A percentile compares a stretch with the other conserved stretches of the same genome.
phyloP scores from a whole-genome alignment of 2,113 vertebrate genomes.

The Oceanodroma tethys region DNA sequence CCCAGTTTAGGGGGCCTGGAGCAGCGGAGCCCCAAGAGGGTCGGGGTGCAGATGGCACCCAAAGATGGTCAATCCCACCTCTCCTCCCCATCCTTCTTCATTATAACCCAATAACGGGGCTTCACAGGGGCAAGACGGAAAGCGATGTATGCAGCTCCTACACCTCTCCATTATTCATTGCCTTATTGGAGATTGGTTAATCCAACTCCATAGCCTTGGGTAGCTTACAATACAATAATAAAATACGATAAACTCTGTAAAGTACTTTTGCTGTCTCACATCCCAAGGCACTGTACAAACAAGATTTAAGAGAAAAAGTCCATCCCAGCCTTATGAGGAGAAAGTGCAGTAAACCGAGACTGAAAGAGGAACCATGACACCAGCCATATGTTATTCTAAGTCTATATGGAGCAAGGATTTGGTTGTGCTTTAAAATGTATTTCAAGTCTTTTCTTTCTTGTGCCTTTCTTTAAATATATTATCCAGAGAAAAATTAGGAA shows the following conservation, averaged over 20 bases:
- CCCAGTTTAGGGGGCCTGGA: fast-evolving
- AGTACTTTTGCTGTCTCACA: background rate
- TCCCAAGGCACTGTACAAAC: background rate
- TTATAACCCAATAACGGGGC: fast-evolving
- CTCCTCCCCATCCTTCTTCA: fast-evolving
- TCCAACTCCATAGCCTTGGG: background rate
- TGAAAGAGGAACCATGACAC: background rate
- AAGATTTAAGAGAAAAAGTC: constrained; percentile 14
- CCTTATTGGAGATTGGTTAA: background rate
- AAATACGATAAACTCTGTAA: constrained; percentile 12
- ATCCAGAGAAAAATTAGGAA: background rate
- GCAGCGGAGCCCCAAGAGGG: background rate
- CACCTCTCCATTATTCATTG: background rate
- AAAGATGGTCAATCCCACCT: background rate
- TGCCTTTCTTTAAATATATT: background rate
- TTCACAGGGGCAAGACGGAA: fast-evolving
- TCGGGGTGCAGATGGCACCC: background rate
- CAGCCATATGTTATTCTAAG: background rate
- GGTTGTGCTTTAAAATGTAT: background rate
- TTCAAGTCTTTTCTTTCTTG: fast-evolving
- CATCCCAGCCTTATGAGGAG: background rate
- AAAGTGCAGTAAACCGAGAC: background rate
- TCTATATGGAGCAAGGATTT: background rate
- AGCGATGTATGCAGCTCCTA: background rate
- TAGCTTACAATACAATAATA: background rate